phyloP scores from a whole-genome alignment of 2,888 invertebrate genomes.

The Iselma pallidipennis region DNA sequence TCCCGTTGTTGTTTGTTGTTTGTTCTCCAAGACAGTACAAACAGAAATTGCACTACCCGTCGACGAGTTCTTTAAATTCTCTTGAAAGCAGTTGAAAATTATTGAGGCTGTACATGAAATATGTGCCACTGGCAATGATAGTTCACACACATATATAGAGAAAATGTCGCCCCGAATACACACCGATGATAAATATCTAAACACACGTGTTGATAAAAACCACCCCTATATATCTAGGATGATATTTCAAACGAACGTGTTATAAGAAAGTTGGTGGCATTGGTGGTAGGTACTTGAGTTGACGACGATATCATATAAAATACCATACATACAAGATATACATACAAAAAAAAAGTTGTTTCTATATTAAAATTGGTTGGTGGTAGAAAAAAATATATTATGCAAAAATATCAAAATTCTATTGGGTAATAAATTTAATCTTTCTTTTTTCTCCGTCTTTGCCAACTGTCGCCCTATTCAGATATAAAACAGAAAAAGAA shows the following conservation, averaged over 20 bases:
- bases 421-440: not conserved
- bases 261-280: not conserved
- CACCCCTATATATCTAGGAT: conserved; percentile 4
- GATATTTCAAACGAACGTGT: conserved; percentile 20
- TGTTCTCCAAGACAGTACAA: not conserved
- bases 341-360: not conserved
- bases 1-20: not conserved
- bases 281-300: not conserved
- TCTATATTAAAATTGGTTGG: not conserved
- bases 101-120: not conserved
- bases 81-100: not conserved
- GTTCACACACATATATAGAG: not conserved
- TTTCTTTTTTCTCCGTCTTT: not conserved
- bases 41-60: not conserved
- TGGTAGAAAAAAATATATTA: not conserved
- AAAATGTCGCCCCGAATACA: not conserved
- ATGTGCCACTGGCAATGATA: not conserved
- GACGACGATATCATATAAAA: not conserved
- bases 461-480: not conserved
- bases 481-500: not conserved
- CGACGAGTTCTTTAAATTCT: not conserved
- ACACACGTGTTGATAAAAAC: conserved; percentile 33
- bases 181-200: conserved; percentile 36
- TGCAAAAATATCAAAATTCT: not conserved
- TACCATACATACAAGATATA: not conserved